Conservation (phyloP, 2,113 vertebrate genomes). For the Gnathonemus echidnorhynchus region DNA sequence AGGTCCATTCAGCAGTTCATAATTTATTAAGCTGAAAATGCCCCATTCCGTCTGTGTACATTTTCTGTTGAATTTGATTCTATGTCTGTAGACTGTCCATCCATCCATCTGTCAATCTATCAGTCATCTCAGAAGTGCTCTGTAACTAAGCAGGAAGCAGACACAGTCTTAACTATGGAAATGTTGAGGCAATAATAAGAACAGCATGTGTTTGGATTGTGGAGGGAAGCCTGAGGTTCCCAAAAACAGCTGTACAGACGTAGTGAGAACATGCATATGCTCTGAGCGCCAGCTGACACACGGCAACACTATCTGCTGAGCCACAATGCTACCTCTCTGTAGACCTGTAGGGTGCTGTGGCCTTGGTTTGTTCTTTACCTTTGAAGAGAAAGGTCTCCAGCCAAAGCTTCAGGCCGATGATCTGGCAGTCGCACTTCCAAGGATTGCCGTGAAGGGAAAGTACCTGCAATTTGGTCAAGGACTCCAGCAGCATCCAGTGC, state of each 20-base stretch:
- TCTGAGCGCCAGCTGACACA: neutral
- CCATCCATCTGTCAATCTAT: neutral
- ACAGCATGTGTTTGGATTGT: neutral
- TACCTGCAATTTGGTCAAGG: slow-evolving; percentile 70
- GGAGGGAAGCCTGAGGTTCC: neutral
- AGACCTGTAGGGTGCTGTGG: no score
- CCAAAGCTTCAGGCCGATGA: slow-evolving; percentile 90
- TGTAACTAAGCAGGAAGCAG: neutral
- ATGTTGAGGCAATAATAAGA: neutral
- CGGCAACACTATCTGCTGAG: neutral
- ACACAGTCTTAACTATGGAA: neutral
- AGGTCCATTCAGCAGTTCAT: neutral
- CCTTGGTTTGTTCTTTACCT: slow-evolving; percentile 57
- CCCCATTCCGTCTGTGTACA: no score
- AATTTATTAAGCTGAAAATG: neutral
- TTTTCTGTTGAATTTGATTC: neutral
- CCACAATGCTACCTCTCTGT: neutral
- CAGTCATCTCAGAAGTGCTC: neutral
- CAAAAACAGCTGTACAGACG: neutral
- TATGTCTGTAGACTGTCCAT: neutral
- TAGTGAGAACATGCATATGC: neutral
- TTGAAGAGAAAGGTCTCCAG: slow-evolving; percentile 87
- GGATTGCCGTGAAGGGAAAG: slow-evolving; percentile 78
- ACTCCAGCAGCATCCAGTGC: slow-evolving; percentile 74
- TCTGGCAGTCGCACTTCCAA: slow-evolving; percentile 88